Base-by-base conservation (phyloP, 2,113 vertebrate species). In the Clupea harengus region DNA sequence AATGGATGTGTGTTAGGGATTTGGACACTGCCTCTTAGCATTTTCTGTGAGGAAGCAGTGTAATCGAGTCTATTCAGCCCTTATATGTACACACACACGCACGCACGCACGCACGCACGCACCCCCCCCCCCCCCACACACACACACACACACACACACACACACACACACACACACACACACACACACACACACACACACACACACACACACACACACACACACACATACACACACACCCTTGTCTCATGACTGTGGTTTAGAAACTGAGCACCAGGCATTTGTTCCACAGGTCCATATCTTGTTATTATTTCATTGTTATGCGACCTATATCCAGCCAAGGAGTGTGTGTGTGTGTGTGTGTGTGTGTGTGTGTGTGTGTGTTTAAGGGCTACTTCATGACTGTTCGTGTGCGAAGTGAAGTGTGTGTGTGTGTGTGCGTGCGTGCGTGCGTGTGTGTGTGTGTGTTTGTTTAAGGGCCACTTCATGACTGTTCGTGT, bases 251-350 rank as follows among this genome's bases (percentile, higher is more conserved):
- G 72, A 78, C 72, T 47, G 32, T 75, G 49, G 28, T 7, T 28
- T 32, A 28, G 75, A 81, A 50, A 83, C 57, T 64, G 32, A 60
- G 60, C 52, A 81, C 86, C 49, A 83, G 67, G 9, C 28, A 86
- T 86, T 86, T 83, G 72, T 57, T 78, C 82, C 50, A 81, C 86
- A 86, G 82, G 52, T 86, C 45, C 72, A 46, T 52, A 86, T 84
- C 86, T 60, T 83, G 82, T 86, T 86, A 75, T 54, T 50, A 17
- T 86, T 81, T 50, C 45, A 87, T 81, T 86, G 60, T 54, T 28
- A 64, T 44, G 54, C 67, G 67, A 86, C 39, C 85, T 60, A 86
- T 39, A 83, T 86, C 39, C 47, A 78, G 32, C 72, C 72, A 78
- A 78, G 72, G 72, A 78, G 39, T 78, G 28, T 32, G 22, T 72